Evolutionary conservation across 2,888 invertebrate species (phyloP).

Genomic region (Hirtodrosophila alboralis): DNA sequence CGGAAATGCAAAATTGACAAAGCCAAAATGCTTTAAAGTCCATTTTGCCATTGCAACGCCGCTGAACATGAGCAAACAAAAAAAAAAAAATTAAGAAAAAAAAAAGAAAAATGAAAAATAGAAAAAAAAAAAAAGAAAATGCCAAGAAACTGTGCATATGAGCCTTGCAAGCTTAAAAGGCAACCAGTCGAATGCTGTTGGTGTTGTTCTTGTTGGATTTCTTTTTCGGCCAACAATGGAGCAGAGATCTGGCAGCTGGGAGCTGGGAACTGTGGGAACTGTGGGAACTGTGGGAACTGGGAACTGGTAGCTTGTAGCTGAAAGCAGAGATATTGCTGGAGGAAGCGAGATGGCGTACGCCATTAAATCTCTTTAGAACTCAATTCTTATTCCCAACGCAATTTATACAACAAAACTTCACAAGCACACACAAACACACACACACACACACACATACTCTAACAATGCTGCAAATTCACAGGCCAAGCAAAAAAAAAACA

Average conservation of each 20-base stretch:
- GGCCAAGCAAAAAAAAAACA: slow-evolving; percentile 27
- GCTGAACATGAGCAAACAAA: slow-evolving; percentile 6
- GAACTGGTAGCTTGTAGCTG: slow-evolving; percentile 28
- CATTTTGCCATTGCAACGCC: slow-evolving; percentile 49
- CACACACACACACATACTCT: slow-evolving; percentile 26
- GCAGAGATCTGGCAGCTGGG: slow-evolving; percentile 30
- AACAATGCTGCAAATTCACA: slow-evolving; percentile 52
- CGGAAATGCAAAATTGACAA: slow-evolving; percentile 74
- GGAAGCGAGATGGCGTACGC: slow-evolving; percentile 55
- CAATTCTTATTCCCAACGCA: slow-evolving; percentile 82
- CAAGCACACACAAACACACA: slow-evolving; percentile 38
- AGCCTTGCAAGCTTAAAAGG: slow-evolving; percentile 34
- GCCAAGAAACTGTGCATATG: slow-evolving; percentile 31
- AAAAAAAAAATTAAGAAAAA: no score
- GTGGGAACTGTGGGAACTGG: slow-evolving; percentile 15
- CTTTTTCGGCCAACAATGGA: slow-evolving; percentile 44
- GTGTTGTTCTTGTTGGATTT: slow-evolving; percentile 16
- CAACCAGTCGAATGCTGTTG: slow-evolving; percentile 17
- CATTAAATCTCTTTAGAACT: slow-evolving; percentile 83
- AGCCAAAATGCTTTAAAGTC: slow-evolving; percentile 74
- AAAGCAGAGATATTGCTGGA: slow-evolving; percentile 14
- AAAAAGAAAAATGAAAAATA: no score
- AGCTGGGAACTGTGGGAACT: slow-evolving; percentile 12
- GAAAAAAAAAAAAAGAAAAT: slow-evolving; percentile 12
- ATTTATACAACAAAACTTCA: slow-evolving; percentile 80